These are phyloP conservation scores for Halictus ligatus DNA, from an alignment of 2,888 invertebrate species.

Conservation along the genomic window DNA sequence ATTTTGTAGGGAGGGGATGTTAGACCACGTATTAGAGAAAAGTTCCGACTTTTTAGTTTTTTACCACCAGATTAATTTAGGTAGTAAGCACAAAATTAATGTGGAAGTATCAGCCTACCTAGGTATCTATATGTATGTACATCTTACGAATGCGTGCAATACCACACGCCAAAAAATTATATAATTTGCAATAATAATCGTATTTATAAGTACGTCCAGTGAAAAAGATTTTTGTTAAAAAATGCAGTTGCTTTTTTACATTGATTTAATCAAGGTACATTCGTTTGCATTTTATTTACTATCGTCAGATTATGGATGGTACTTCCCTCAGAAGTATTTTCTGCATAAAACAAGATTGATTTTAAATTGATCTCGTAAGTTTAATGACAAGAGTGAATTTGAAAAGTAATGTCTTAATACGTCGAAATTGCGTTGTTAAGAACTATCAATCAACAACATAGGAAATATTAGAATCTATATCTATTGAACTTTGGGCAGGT, in stretches of 20 bases:
- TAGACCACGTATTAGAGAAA: constrained; percentile 95
- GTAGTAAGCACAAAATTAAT: constrained; percentile 56
- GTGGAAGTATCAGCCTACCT: constrained; percentile 44
- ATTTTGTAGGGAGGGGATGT: constrained; percentile 94
- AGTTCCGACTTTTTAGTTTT: constrained; percentile 95
- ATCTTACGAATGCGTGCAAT: constrained; percentile 51
- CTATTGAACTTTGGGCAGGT: constrained; percentile 59
- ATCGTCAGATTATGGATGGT: neutral
- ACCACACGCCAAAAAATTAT: constrained; percentile 18
- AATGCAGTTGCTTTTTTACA: constrained; percentile 13
- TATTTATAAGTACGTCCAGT: constrained; percentile 29
- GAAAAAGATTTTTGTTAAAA: constrained; percentile 15
- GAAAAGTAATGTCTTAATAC: constrained; percentile 21
- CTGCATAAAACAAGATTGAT: neutral
- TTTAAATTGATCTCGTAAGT: constrained; percentile 31
- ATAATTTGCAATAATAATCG: constrained; percentile 43
- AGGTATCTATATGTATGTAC: constrained; percentile 59
- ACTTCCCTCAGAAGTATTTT: neutral
- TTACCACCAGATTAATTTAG: constrained; percentile 91
- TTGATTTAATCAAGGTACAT: constrained; percentile 6
- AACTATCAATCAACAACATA: constrained; percentile 27
- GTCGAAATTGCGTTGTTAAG: constrained; percentile 31
- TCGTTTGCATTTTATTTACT: constrained; percentile 10
- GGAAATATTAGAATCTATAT: constrained; percentile 49
- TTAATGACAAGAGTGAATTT: constrained; percentile 17